Percentiles rank a stretch among this genome's conserved stretches.
phyloP scores from a whole-genome alignment of 2,113 vertebrate species.

The Heterotis niloticus region DNA sequence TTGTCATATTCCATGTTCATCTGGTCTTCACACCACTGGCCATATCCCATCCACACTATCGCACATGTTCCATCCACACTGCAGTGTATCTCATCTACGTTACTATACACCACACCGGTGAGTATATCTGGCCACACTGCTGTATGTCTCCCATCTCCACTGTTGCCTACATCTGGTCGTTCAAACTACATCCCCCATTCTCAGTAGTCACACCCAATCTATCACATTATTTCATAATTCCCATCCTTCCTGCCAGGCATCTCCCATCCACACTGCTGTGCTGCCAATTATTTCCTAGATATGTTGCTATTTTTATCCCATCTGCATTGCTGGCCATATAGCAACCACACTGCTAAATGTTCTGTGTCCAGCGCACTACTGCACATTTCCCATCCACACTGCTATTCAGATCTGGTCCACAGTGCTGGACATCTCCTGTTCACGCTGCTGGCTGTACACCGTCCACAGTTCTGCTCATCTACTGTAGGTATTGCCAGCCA shows the following conservation, averaged over 20 bases:
- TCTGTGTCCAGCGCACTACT: too few relatives aligned
- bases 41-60: not conserved
- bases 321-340: too few relatives aligned
- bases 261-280: not conserved
- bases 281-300: not conserved
- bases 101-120: not conserved
- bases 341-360: too few relatives aligned
- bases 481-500: not conserved
- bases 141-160: not conserved
- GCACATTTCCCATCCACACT: too few relatives aligned
- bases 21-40: not conserved
- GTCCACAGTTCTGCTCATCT: not conserved
- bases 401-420: not conserved
- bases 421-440: not conserved
- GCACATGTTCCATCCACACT: not conserved
- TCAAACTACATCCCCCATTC: not conserved
- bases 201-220: not conserved
- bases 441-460: not conserved
- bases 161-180: not conserved
- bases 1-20: not conserved
- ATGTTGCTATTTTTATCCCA: too few relatives aligned
- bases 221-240: too few relatives aligned
- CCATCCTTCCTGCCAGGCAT: too few relatives aligned
- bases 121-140: not conserved
- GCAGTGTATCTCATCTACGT: not conserved